These are phyloP conservation scores for Lucifuga dentata DNA, from an alignment of 2,113 vertebrate species.

Conservation along the genomic window DNA sequence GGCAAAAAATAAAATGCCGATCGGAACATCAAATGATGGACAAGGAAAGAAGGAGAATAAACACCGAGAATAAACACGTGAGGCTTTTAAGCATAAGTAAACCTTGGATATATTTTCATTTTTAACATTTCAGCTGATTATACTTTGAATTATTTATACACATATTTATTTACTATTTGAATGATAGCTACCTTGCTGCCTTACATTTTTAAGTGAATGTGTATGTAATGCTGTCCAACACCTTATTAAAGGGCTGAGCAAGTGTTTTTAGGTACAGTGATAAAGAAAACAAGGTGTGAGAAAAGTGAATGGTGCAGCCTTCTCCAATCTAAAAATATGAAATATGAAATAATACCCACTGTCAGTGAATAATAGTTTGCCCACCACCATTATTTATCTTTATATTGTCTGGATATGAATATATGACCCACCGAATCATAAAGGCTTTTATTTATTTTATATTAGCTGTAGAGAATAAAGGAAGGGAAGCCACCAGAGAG, in stretches of 20 bases:
- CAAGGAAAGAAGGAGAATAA: constrained; percentile 7
- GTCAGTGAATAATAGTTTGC: neutral
- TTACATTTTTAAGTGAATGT: constrained; percentile 24
- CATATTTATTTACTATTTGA: constrained; percentile 27
- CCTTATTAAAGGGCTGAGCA: constrained; percentile 16
- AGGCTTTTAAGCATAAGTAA: constrained; percentile 33
- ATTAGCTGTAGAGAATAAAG: neutral
- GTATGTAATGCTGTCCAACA: constrained; percentile 14
- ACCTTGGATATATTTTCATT: constrained; percentile 12
- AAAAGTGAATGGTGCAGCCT: constrained; percentile 1
- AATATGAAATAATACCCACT: neutral
- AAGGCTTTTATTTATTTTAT: neutral
- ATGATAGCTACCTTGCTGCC: constrained; percentile 32
- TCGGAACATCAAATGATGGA: constrained; percentile 24
- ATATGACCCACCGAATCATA: neutral
- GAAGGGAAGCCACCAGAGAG: neutral
- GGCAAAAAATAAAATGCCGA: constrained; percentile 2
- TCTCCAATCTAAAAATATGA: neutral
- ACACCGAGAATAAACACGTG: too few relatives aligned
- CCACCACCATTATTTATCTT: neutral
- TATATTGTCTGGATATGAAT: neutral
- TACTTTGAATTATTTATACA: constrained; percentile 33
- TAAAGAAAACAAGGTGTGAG: constrained; percentile 20
- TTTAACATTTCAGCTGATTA: constrained; percentile 31
- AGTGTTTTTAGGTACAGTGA: neutral